Percentiles rank a stretch among this genome's conserved stretches.
Evolutionary conservation across 1,140 invertebrate genomes (phyloP).

Genomic region (Fopius arisanus): DNA sequence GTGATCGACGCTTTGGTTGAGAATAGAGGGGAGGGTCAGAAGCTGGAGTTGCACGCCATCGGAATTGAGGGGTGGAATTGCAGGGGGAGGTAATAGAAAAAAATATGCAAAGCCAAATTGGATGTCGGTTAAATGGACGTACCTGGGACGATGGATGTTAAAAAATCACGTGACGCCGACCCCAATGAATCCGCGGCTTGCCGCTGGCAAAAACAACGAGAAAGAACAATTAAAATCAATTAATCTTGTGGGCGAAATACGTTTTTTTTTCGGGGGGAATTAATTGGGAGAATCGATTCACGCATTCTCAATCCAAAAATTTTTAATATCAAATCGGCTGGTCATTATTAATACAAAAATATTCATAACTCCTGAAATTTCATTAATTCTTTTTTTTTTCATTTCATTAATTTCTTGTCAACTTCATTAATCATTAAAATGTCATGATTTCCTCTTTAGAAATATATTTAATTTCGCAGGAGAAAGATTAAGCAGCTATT

Average conservation of each 20-base stretch:
- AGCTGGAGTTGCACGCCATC: background rate
- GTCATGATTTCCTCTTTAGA: too few species aligned
- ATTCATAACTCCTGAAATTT: too few species aligned
- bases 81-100: conserved; percentile 29
- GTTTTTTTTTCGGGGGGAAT: background rate
- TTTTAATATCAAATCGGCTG: too few species aligned
- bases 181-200: conserved; percentile 22
- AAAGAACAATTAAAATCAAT: conserved; percentile 16
- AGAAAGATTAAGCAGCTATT: too few species aligned
- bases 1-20: background rate
- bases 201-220: background rate
- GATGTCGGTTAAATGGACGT: conserved; percentile 41
- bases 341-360: too few species aligned
- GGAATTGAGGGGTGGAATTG: conserved; percentile 12
- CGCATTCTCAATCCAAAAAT: too few species aligned
- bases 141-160: conserved; percentile 33
- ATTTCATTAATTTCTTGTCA: too few species aligned
- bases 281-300: too few species aligned
- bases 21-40: background rate
- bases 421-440: too few species aligned
- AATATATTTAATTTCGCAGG: too few species aligned
- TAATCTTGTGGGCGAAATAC: background rate
- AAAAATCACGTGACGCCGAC: conserved; percentile 39
- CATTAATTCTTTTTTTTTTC: too few species aligned
- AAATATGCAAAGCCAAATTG: conserved; percentile 40